Percentiles rank a stretch among this genome's conserved stretches.
Conservation (phyloP, 2,113 vertebrate genomes). For the Reinhardtius hippoglossoides region DNA sequence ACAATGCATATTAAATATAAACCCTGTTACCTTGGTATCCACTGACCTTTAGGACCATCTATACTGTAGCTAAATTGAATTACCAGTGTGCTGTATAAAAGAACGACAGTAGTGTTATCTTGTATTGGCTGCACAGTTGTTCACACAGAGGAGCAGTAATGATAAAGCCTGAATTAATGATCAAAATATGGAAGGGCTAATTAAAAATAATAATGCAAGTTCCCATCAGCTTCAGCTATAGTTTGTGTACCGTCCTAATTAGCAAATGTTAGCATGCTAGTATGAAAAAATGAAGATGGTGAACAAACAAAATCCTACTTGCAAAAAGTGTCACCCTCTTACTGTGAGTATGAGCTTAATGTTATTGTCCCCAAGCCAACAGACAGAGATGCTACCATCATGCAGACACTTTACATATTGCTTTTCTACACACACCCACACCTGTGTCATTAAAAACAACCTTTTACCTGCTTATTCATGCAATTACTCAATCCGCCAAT, state of each 20-base stretch:
- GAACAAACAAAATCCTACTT: background rate
- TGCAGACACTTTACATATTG: background rate
- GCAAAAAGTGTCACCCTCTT: too few relatives aligned
- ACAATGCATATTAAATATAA: background rate
- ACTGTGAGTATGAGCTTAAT: background rate
- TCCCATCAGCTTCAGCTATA: background rate
- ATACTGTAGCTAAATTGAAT: background rate
- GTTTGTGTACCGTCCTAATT: background rate
- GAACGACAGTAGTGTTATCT: background rate
- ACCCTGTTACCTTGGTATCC: background rate
- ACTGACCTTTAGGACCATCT: background rate
- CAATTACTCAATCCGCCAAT: background rate
- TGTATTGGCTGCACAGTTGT: background rate
- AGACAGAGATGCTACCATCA: background rate
- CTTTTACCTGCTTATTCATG: background rate
- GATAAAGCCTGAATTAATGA: background rate
- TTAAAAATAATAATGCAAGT: slow-evolving; percentile 2
- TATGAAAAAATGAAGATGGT: background rate
- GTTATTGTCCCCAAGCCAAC: too few relatives aligned
- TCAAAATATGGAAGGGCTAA: background rate
- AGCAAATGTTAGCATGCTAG: background rate
- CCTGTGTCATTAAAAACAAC: background rate
- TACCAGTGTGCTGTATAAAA: background rate
- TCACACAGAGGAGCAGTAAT: background rate
- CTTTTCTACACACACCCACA: background rate